Evolutionary conservation across 2,113 vertebrate genomes (phyloP), one percentile per base, ranked within the genome.

Genomic region (Rhombomys opimus): DNA sequence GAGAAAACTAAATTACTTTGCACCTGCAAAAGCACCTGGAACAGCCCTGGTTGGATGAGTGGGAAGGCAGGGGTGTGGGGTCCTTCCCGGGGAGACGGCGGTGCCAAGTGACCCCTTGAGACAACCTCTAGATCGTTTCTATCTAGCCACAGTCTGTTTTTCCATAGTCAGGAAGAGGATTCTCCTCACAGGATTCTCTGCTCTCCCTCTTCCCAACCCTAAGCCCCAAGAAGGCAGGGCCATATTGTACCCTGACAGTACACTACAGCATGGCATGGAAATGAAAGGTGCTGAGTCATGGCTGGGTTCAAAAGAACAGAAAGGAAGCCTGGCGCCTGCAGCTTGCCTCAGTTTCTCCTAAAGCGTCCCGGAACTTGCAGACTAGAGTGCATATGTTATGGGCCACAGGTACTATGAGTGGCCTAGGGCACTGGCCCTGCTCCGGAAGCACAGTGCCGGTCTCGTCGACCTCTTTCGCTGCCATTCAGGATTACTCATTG

Each of bases 11-110:
- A 70, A 63, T 82, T 87, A 85, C 41, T 65, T 65, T 92, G n/a
- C 54, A 67, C 63, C 67, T 88, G 52, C 46, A 70, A 68, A 95
- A 95, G 93, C 50, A 91, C 92, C 85, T 94, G 86, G 77, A 92
- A 46, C 7, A 15, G 41, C 0, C 5, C 94, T 87, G 13, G 38
- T 14, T 10, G 2, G 54, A 65, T 35, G 27, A 86, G 46, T 3
- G 5, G 61, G 76, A 73, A n/a, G 25, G 61, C 80, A 38, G 3
- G 0, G 52, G 13, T 3, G 35, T 52, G 1, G 15, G 59, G 70
- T 67, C 85, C 84, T 96, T 94, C 85, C 92, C 54, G 32, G 0
- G 91, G 85, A 13, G 13, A 17, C 46, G 41, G 11, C 1, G 20
- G 41, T 2, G 30, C 75, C 38, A 35, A 32, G 18, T 23, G 38